Evolutionary conservation across 1,140 invertebrate genomes (phyloP).

Genomic region (Belonocnema kinseyi): DNA sequence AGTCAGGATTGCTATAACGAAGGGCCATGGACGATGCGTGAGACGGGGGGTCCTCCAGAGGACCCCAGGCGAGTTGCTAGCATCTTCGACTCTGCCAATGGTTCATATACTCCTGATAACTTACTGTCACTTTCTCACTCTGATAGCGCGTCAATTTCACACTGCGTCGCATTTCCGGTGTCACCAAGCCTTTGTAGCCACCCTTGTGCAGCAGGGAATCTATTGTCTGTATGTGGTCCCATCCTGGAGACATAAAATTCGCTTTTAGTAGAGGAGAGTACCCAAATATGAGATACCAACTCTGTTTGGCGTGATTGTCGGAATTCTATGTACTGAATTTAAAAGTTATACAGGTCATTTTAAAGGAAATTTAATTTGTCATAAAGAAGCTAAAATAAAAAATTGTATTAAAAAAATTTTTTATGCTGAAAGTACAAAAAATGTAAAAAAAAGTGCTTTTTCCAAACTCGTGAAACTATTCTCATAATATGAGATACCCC

Average conservation of each 20-base stretch:
- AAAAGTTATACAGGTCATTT: too few species aligned
- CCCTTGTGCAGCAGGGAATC: conserved; percentile 98
- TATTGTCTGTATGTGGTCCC: conserved; percentile 98
- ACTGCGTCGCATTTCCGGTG: conserved; percentile 88
- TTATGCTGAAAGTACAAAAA: too few species aligned
- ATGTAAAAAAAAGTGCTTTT: too few species aligned
- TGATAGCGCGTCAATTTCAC: conserved; percentile 97
- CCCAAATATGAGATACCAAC: too few species aligned
- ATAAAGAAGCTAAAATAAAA: too few species aligned
- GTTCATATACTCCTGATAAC: conserved; percentile 88
- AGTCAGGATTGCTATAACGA: conserved; percentile 60
- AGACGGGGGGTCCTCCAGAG: conserved; percentile 55
- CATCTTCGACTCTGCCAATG: conserved; percentile 78
- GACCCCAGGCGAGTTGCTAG: conserved; percentile 77
- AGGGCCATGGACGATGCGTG: conserved; percentile 49
- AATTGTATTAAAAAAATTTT: too few species aligned
- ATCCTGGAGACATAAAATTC: conserved; percentile 79
- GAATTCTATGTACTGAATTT: too few species aligned
- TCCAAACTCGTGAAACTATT: too few species aligned
- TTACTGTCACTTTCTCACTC: conserved; percentile 89
- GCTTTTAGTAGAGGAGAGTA: background rate
- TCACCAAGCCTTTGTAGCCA: conserved; percentile 95
- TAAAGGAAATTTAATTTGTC: too few species aligned
- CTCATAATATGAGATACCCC: too few species aligned
- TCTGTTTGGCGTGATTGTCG: too few species aligned